A percentile compares a stretch with the other conserved stretches of the same genome.
Conservation (phyloP, 2,888 invertebrate species). For the Nephrotoma guestfalica region DNA sequence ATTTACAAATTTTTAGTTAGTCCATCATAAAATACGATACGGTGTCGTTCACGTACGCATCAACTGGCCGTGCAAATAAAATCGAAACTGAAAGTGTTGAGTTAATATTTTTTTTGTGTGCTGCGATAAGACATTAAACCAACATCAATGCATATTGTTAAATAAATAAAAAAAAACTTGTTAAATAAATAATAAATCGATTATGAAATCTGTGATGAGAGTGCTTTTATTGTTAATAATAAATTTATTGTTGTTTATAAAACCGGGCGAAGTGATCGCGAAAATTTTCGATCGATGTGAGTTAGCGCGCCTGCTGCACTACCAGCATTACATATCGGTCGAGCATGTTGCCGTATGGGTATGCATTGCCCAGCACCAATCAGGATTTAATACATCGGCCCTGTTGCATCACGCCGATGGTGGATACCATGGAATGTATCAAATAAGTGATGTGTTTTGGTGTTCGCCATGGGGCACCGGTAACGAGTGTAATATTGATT, state of each 20-base stretch:
- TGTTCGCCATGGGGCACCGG: conserved; percentile 39
- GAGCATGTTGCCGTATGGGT: conserved; percentile 42
- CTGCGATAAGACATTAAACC: neutral
- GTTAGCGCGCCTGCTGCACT: conserved; percentile 43
- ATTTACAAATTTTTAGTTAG: neutral
- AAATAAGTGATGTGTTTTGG: conserved; percentile 61
- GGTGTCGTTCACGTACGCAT: neutral
- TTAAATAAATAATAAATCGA: neutral
- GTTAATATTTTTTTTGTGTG: neutral
- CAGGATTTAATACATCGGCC: conserved; percentile 47
- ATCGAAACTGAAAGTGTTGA: neutral
- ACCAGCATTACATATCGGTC: conserved; percentile 36
- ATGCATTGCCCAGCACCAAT: conserved; percentile 53
- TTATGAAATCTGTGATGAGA: conserved; percentile 34
- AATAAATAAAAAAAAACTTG: neutral
- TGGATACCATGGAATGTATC: conserved; percentile 56
- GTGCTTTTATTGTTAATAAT: conserved; percentile 35
- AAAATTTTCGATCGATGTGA: conserved; percentile 45
- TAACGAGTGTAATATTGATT: conserved; percentile 45
- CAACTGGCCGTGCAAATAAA: neutral
- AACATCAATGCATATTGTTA: neutral
- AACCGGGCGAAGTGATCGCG: neutral
- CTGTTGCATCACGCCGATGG: conserved; percentile 37
- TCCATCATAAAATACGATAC: neutral
- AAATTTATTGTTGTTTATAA: conserved; percentile 20